Base-by-base conservation (phyloP, 2,797 vertebrate species). In the Nothura maculosa region DNA sequence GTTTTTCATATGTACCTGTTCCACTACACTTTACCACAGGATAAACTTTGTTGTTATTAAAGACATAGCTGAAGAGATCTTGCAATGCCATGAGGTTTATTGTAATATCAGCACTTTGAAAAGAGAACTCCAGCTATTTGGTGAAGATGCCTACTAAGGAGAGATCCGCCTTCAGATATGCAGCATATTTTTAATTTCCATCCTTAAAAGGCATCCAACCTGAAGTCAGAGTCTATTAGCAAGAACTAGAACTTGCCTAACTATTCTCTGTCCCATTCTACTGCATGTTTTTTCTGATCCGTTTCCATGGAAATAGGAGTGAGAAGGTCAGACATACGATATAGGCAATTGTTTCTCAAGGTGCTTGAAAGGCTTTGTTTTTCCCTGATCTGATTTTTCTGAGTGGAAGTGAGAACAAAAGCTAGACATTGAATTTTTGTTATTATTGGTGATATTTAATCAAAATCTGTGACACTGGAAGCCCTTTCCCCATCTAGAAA, bases 271-370 rank as follows among this genome's bases (percentile, higher is more conserved):
- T 67, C 84, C 54, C 57, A 60, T 76, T 62, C 38, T 67, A 43
- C 20, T 76, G 38, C 20, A 21, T 50, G 36, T 89, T 40, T 85
- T 82, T 40, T 15, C 21, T 84, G 3, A 30, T 69, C 40, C 74
- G 75, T 96, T 95, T 92, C 87, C 54, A 72, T 95, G 81, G 89
- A 91, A 91, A 93, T 82, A 15, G 13, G 21, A 87, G 21, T 64
- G 62, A 81, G 64, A 63, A 80, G 79, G 75, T 87, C 87, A 93
- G 24, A 45, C 24, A 62, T 66, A 73, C 7, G 8, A 63, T 72
- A 85, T 12, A 77, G 22, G 16, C 36, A 87, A 78, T 95, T 75
- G 79, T 94, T 95, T 78, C 88, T 80, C 68, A 80, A 85, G 36
- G 40, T 76, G 25, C 9, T 67, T 86, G n/a, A 92, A 94, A 86